Evolutionary conservation across 1,140 invertebrate genomes (phyloP).

Genomic region (Linepithema humile): DNA sequence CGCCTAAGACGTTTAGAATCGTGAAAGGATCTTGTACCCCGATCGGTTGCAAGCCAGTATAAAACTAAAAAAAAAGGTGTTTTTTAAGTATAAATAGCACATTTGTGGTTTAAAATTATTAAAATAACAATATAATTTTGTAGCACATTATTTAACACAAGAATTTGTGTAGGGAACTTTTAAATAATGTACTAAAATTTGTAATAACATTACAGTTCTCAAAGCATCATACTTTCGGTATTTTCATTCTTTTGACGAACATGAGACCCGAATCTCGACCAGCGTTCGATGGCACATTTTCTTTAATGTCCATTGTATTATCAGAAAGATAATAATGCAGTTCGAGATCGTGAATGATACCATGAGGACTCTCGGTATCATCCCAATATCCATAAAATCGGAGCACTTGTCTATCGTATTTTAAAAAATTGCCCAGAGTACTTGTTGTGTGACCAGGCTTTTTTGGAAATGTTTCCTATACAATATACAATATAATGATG

Average conservation of each 20-base stretch:
- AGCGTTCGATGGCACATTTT: slow-evolving; percentile 88
- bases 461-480: slow-evolving; percentile 79
- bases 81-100: neutral
- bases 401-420: slow-evolving; percentile 90
- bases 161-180: no score
- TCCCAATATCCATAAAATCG: slow-evolving; percentile 97
- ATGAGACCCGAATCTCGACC: slow-evolving; percentile 89
- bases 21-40: slow-evolving; percentile 87
- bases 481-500: slow-evolving; percentile 16
- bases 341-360: slow-evolving; percentile 90
- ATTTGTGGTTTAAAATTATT: neutral
- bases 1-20: slow-evolving; percentile 90
- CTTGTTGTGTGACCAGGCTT: slow-evolving; percentile 85
- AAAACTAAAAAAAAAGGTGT: slow-evolving; percentile 74
- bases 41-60: slow-evolving; percentile 84
- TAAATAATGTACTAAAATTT: neutral
- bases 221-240: slow-evolving; percentile 88
- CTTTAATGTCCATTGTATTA: slow-evolving; percentile 95
- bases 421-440: slow-evolving; percentile 89
- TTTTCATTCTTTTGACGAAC: slow-evolving; percentile 90
- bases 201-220: neutral
- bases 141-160: neutral
- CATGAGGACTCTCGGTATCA: slow-evolving; percentile 90
- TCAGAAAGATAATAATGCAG: slow-evolving; percentile 94
- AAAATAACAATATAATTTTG: neutral